Evolutionary conservation across 2,797 vertebrate genomes (phyloP).

Genomic region (Xiphorhynchus erythropygius): DNA sequence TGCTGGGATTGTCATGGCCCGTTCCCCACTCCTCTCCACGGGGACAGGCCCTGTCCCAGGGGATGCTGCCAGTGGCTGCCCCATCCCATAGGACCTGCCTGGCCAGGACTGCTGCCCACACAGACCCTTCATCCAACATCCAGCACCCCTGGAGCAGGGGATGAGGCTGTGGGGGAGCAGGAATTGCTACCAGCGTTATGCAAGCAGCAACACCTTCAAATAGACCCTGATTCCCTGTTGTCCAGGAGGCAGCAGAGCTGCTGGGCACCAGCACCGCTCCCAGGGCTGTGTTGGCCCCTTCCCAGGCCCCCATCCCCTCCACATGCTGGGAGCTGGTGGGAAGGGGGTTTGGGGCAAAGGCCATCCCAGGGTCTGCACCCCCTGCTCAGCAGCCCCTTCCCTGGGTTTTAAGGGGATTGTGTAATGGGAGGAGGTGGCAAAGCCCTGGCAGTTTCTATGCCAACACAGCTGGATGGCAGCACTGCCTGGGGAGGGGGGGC

Average conservation of each 20-base stretch:
- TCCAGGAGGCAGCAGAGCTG: neutral
- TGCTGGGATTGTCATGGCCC: neutral
- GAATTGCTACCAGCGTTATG: neutral
- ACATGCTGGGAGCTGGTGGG: neutral
- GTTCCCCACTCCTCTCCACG: rapidly evolving
- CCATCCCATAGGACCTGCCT: neutral
- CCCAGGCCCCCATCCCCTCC: neutral
- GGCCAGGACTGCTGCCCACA: rapidly evolving
- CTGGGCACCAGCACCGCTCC: neutral
- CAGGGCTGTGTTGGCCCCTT: neutral
- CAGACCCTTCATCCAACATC: rapidly evolving
- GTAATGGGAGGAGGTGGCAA: neutral
- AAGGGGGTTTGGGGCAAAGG: neutral
- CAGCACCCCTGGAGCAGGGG: rapidly evolving
- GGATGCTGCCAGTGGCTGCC: neutral
- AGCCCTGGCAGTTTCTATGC: constrained; percentile 55
- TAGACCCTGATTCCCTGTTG: neutral
- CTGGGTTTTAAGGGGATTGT: neutral
- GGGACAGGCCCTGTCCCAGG: neutral
- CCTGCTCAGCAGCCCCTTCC: neutral
- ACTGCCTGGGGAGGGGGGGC: neutral
- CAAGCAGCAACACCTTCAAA: neutral
- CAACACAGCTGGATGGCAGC: constrained; percentile 38
- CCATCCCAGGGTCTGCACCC: neutral
- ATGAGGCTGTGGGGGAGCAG: neutral